Evolutionary conservation across 2,113 vertebrate species (phyloP).

Genomic region (Copsychus sechellarum): DNA sequence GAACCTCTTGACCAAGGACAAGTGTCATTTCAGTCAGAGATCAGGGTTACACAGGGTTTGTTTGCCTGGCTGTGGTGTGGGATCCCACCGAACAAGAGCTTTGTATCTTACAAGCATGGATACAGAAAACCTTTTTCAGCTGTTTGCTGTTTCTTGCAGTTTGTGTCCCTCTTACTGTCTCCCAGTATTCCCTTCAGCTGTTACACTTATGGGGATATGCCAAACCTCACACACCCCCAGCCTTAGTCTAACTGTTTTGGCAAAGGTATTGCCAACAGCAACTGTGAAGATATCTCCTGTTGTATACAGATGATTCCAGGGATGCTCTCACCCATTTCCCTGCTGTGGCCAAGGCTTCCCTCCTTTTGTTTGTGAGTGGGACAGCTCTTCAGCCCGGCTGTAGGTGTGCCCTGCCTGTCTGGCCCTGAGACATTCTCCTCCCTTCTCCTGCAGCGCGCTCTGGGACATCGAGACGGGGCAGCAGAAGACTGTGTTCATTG

Average conservation of each 20-base stretch:
- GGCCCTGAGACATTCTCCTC: not conserved
- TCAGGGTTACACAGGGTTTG: not conserved
- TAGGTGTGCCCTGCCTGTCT: not conserved
- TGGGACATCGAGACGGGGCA: conserved; percentile 98
- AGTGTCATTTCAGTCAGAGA: not conserved
- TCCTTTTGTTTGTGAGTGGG: rapidly evolving
- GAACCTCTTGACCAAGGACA: not conserved
- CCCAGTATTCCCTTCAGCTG: not conserved
- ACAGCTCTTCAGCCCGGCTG: not conserved
- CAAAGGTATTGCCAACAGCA: not conserved
- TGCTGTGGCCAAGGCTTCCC: not conserved
- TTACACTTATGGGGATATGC: rapidly evolving
- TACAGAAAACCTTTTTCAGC: not conserved
- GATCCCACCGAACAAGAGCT: not conserved
- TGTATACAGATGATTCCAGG: not conserved
- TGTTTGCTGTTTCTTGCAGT: not conserved
- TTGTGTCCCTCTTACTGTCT: not conserved
- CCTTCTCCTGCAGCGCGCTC: conserved; percentile 75
- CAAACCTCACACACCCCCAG: not conserved
- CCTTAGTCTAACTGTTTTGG: not conserved
- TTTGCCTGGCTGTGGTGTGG: not conserved
- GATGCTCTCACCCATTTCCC: rapidly evolving
- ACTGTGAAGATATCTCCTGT: not conserved
- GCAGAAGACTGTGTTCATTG: conserved; percentile 89
- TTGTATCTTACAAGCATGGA: rapidly evolving